phyloP scores from a whole-genome alignment of 2,797 vertebrate genomes.

The Myripristis murdjan region DNA sequence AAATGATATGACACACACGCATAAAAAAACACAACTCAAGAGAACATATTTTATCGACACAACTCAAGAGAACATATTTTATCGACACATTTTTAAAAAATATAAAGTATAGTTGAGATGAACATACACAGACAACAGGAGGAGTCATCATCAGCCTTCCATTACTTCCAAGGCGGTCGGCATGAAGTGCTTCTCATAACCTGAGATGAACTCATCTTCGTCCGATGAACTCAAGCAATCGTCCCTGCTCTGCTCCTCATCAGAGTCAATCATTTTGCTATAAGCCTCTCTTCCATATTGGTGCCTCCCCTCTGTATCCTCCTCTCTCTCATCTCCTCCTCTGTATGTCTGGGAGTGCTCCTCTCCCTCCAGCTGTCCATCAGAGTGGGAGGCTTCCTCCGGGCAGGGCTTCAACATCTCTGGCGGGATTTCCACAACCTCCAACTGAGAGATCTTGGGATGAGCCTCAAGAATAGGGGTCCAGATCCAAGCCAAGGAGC shows the following conservation, averaged over 20 bases:
- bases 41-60: neutral
- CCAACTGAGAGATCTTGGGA: constrained; percentile 74
- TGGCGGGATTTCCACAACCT: constrained; percentile 68
- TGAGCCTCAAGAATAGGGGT: constrained; percentile 49
- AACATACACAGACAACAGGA: neutral
- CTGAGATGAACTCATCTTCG: constrained; percentile 59
- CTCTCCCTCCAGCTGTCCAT: constrained; percentile 5
- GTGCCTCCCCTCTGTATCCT: constrained; percentile 20
- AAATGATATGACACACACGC: neutral
- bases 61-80: neutral
- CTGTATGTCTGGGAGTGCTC: constrained; percentile 8
- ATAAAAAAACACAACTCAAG: too few relatives aligned
- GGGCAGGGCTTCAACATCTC: neutral
- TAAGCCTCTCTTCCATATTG: constrained; percentile 61
- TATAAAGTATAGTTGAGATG: neutral
- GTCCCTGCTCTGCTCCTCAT: constrained; percentile 55
- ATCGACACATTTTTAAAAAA: neutral
- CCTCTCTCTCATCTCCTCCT: constrained; percentile 23
- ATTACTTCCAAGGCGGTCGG: constrained; percentile 67
- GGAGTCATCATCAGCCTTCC: constrained; percentile 12
- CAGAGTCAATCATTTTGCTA: constrained; percentile 76
- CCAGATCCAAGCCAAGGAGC: constrained; percentile 44
- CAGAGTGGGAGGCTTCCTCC: neutral
- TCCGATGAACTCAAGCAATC: constrained; percentile 52
- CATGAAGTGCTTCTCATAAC: constrained; percentile 87